phyloP scores from a whole-genome alignment of 2,888 invertebrate species.

The Sinohyriopsis cumingii region DNA sequence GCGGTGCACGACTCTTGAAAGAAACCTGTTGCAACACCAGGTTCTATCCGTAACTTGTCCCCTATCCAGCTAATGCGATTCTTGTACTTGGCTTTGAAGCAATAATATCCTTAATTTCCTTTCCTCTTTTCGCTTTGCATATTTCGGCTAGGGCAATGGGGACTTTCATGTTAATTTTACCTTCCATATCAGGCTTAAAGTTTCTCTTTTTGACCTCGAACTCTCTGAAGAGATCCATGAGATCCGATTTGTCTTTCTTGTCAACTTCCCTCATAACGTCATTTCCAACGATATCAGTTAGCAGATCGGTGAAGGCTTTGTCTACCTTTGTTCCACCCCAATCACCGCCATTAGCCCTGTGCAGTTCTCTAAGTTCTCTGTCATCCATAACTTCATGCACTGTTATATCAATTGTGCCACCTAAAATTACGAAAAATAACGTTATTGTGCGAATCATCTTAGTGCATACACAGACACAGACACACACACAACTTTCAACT shows the following conservation, averaged over 20 bases:
- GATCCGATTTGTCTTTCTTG: conserved; percentile 12
- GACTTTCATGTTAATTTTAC: conserved; percentile 20
- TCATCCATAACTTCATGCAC: conserved; percentile 21
- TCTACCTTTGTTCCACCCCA: conserved; percentile 33
- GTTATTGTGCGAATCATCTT: not conserved
- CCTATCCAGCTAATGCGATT: conserved; percentile 18
- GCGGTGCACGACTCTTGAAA: conserved; percentile 26
- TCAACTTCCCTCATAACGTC: conserved; percentile 17
- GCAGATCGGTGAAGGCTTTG: conserved; percentile 22
- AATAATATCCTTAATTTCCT: conserved; percentile 18
- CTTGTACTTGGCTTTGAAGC: conserved; percentile 6
- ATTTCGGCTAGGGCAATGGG: conserved; percentile 14
- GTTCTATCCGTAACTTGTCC: conserved; percentile 24
- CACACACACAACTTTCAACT: too few relatives aligned
- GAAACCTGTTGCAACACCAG: conserved; percentile 20
- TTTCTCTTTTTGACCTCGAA: conserved; percentile 28
- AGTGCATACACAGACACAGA: too few relatives aligned
- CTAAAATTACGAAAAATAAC: conserved; percentile 1
- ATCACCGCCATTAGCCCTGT: conserved; percentile 21
- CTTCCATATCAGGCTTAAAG: conserved; percentile 12
- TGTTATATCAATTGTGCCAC: conserved; percentile 30
- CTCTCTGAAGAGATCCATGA: conserved; percentile 22
- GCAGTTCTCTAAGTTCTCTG: conserved; percentile 19
- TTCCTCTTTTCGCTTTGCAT: conserved; percentile 2
- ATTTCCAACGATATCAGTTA: conserved; percentile 20